Base-by-base conservation (phyloP, 2,888 invertebrate species). In the Agrilus cyanescens region DNA sequence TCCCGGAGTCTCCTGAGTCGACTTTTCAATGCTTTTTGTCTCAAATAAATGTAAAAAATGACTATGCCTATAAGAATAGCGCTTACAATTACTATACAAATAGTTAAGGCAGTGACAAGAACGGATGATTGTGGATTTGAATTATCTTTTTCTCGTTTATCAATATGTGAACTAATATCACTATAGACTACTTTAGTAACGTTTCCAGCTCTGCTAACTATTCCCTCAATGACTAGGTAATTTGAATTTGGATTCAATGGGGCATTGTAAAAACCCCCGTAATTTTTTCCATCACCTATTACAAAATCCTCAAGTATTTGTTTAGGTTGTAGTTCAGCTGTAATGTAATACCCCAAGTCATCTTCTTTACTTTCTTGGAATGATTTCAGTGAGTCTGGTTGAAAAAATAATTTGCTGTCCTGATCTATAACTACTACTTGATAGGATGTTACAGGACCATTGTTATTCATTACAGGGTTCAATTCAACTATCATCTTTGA, bases 361-460 rank as follows among this genome's bases (percentile, higher is more conserved):
- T 82, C 76, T 33, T 75, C 72, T 40, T 68, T 67, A 0, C 91
- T 81, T 54, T 75, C 74, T 43, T 77, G 66, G 65, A 78, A 81
- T 56, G 80, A 75, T n/a, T 74, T 74, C 12, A 81, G 70, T 40
- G 70, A 72, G 30, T 75, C 74, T 42, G 67, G 68, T 49, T 75
- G 78, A 57, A 78, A 82, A 14, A 73, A 76, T 62, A 75, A 79
- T 58, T 70, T 75, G 50, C 71, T 74, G 41, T 76, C 71, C 40
- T 80, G 75, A 51, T 81, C 76, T 20, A 85, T 76, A 1, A 89
- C 78, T 32, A 87, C 76, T 32, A 93, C 68, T 55, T 81, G 74
- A 55, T 90, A 85, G 53, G 75, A 74, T 12, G 75, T 76, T 0
- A 90, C 71, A 0, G 90, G 90, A 0, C 90, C 90, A 59, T 83